Evolutionary conservation across 2,888 invertebrate species (phyloP), one percentile per base, ranked within the genome.

Genomic region (Drymonia ruficornis): DNA sequence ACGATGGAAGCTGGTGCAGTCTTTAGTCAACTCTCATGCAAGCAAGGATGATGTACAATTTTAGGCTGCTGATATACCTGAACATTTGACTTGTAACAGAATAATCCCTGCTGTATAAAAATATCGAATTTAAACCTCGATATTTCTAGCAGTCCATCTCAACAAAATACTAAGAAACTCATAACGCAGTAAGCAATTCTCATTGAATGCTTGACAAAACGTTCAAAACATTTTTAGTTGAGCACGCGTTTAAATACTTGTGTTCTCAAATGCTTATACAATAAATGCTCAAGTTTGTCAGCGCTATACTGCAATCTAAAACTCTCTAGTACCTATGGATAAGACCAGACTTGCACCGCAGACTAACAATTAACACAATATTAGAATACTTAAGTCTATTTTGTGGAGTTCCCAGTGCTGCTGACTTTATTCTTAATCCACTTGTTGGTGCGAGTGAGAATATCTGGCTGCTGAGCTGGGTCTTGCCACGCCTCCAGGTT

Each of bases 361-460:
- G 60, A 62, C 52, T 52, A 49, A 55, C 16, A 52, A 18, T 31
- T 48, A 48, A 28, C 48, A 49, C 49, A 62, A 23, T 15, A 4
- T 15, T n/a, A 28, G 23, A 38, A 23, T 59, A 49, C 18, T 52
- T 44, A 61, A 42, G 38, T 23, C 28, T 40, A 49, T 65, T 86
- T 87, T 48, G 86, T 86, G 52, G 72, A 65, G 66, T 88, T 86
- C 34, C 74, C 78, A 2, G 75, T 72, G 44, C 59, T 78, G 63
- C 67, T 72, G 45, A 91, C 91, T 72, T 87, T 89, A 63, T 84
- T 86, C 71, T 91, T 91, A 61, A 92, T 81, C 92, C 92, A 93
- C 50, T 87, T 89, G 69, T 79, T 91, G 52, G 92, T 93, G 55
- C 91, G 86, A 0, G 89, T 86, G 1, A 93, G 68, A 31, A 93